Base-by-base conservation (phyloP, 2,888 invertebrate genomes). In the Caenorhabditis zanzibari region DNA sequence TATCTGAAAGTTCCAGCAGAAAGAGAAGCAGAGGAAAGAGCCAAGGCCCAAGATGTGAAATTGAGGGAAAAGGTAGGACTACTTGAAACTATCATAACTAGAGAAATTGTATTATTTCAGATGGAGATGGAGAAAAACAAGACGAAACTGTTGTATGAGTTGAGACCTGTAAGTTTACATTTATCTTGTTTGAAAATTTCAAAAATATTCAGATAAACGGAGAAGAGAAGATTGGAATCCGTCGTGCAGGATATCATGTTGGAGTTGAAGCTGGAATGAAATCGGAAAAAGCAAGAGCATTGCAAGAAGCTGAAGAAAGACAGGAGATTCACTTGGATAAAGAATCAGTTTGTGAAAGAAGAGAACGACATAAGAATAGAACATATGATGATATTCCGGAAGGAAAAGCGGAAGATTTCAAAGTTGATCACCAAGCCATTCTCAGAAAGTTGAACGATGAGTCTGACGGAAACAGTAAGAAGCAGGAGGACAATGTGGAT, bases 141-240 rank as follows among this genome's bases (percentile, higher is more conserved):
- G n/a, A 63, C 24, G 9, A 61, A 38, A n/a, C 47, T 64, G n/a
- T 28, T 16, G 9, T n/a, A 64, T 47, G 64, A 64, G 28, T 10
- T 64, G 3, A 64, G n/a, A 47, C 44, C 14, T 28, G 64, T 64
- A 44, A 47, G 47, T 9, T 56, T 1, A 10, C 2, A 47, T 5
- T n/a, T 2, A 19, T 47, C 19, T 47, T 19, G 5, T 47, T 2
- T 47, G 2, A n/a, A 38, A 6, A 10, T 12, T 38, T 38, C 7
- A 2, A 19, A 47, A 19, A 12, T 5, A 19, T 47, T 47, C 47
- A 47, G 47, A 19, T 19, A 6, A n/a, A 47, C 47, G 47, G 47
- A 47, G 47, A 47, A 10, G 47, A 47, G 47, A 47, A 47, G 14
- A 19, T 7, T 19, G 47, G 19, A 47, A 6, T 19, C n/a, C 47